phyloP scores from a whole-genome alignment of 2,113 vertebrate genomes.

The Apodemus sylvaticus region DNA sequence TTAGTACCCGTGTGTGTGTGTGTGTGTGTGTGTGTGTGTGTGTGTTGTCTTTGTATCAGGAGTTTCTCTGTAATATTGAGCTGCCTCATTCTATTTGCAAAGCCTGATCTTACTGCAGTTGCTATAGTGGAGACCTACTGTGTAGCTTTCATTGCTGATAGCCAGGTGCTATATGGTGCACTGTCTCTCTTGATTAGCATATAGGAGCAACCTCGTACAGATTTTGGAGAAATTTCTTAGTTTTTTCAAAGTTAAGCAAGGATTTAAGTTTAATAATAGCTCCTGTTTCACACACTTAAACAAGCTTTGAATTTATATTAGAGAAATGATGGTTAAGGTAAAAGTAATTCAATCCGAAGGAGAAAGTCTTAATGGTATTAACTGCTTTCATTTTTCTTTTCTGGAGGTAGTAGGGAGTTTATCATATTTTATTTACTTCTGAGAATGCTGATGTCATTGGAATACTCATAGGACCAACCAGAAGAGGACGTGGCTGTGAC shows the following conservation, averaged over 20 bases:
- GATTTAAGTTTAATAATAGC: conserved; percentile 30
- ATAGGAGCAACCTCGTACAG: background rate
- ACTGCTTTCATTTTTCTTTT: conserved; percentile 57
- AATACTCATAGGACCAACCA: background rate
- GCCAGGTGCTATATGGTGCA: conserved; percentile 7
- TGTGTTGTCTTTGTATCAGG: conserved; percentile 11
- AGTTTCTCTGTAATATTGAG: background rate
- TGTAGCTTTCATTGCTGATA: conserved; percentile 19
- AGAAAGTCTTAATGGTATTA: conserved; percentile 8
- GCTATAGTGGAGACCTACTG: conserved; percentile 62
- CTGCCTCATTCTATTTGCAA: conserved; percentile 57
- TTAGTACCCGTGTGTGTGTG: background rate
- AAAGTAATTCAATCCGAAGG: conserved; percentile 54
- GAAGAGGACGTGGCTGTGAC: background rate
- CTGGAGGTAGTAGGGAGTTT: conserved; percentile 38
- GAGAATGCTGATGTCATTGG: background rate
- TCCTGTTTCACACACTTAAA: conserved; percentile 32
- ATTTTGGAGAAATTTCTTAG: conserved; percentile 40
- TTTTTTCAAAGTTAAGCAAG: conserved; percentile 60
- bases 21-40: background rate
- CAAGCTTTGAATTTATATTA: conserved; percentile 52
- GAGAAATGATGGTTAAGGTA: conserved; percentile 34
- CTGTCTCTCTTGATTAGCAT: conserved; percentile 63
- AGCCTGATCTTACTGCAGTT: background rate
- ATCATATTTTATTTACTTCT: conserved; percentile 42